A percentile compares a stretch with the other conserved stretches of the same genome.
Evolutionary conservation across 2,888 invertebrate genomes (phyloP).

Genomic region (Cybosia mesomella): DNA sequence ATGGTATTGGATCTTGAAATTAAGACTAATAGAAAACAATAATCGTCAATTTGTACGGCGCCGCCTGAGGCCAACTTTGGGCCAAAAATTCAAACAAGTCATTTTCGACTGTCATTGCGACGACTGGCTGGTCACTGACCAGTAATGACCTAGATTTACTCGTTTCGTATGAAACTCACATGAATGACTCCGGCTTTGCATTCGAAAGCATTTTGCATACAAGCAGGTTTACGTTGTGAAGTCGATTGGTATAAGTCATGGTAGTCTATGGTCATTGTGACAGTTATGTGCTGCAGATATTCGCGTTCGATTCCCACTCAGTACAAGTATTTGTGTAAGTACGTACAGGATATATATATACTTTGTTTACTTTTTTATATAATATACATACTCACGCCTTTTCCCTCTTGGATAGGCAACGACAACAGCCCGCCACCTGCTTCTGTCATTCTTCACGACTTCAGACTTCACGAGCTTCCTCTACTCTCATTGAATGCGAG

Average conservation of each 20-base stretch:
- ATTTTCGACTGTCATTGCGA: conserved; percentile 26
- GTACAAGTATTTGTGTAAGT: no score
- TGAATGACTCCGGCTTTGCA: conserved; percentile 24
- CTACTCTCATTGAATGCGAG: not conserved
- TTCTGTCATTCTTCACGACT: no score
- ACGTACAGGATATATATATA: no score
- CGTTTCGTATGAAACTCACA: conserved; percentile 31
- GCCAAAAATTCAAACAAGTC: conserved; percentile 24
- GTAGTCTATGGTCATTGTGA: conserved; percentile 2
- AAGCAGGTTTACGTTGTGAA: conserved; percentile 11
- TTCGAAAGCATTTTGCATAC: conserved; percentile 26
- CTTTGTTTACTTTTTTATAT: no score
- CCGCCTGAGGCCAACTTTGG: conserved; percentile 17
- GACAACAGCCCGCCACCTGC: no score
- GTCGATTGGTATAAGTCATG: not conserved
- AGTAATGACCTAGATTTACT: conserved; percentile 25
- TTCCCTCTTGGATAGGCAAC: no score
- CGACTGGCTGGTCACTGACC: conserved; percentile 27
- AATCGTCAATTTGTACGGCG: conserved; percentile 11
- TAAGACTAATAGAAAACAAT: conserved; percentile 25
- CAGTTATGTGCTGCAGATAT: not conserved
- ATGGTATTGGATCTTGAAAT: conserved; percentile 16
- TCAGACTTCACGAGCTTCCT: not conserved
- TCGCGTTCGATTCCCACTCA: not conserved
- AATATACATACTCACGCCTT: no score